These are phyloP conservation scores for Xestia xanthographa DNA, from an alignment of 2,888 invertebrate species.

Conservation along the genomic window DNA sequence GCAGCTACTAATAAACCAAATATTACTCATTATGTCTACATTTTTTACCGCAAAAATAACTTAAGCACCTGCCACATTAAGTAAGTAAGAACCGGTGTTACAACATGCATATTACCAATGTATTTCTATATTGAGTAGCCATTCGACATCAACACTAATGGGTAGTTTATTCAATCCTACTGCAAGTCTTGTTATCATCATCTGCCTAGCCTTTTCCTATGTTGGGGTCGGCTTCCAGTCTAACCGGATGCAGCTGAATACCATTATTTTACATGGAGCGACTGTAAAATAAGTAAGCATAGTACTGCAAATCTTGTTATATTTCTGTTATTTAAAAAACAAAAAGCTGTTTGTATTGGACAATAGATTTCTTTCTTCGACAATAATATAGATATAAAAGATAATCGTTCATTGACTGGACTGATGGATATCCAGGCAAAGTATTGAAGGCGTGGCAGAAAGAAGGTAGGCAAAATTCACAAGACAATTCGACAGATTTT, in stretches of 20 bases:
- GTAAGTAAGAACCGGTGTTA: neutral
- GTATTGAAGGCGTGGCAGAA: neutral
- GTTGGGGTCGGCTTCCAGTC: no score
- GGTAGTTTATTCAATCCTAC: constrained; percentile 10
- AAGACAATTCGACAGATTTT: neutral
- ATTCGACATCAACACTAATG: constrained; percentile 4
- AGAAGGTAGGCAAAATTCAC: neutral
- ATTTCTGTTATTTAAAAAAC: no score
- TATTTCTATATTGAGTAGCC: constrained; percentile 5
- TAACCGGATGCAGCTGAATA: no score
- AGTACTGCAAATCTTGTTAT: neutral
- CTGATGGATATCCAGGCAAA: neutral
- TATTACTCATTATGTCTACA: neutral
- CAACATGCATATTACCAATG: constrained; percentile 5
- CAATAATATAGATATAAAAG: constrained; percentile 1
- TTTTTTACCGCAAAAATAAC: constrained; percentile 4
- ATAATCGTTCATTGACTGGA: constrained; percentile 21
- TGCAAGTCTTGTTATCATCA: neutral
- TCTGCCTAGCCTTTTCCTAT: no score
- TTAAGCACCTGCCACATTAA: constrained; percentile 17
- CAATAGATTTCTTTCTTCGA: constrained; percentile 3
- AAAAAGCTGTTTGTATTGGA: neutral
- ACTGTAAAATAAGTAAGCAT: no score
- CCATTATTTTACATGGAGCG: no score
- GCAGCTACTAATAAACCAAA: neutral